These are phyloP conservation scores for Scolopax rusticola DNA, from an alignment of 2,797 vertebrate genomes.

Conservation along the genomic window DNA sequence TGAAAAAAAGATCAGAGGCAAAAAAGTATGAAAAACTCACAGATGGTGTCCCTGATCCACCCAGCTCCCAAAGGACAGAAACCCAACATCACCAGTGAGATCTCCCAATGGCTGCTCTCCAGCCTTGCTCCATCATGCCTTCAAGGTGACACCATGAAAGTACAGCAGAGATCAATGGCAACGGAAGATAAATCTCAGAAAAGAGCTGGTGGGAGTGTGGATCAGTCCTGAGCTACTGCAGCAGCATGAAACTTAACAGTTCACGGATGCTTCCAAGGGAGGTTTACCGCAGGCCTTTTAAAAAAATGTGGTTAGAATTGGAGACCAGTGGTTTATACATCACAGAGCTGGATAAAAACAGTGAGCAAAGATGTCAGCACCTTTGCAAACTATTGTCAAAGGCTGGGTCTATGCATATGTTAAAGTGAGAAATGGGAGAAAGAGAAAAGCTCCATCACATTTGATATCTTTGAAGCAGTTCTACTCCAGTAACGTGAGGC, in stretches of 20 bases:
- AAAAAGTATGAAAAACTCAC: not conserved
- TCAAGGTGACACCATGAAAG: not conserved
- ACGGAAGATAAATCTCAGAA: not conserved
- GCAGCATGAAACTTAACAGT: not conserved
- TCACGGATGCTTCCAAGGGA: not conserved
- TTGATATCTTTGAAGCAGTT: not conserved
- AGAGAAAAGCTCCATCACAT: not conserved
- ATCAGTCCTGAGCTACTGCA: not conserved
- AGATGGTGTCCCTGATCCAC: not conserved
- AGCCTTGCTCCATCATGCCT: not conserved
- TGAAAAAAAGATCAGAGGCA: not conserved
- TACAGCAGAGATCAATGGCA: not conserved
- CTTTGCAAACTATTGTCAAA: not conserved
- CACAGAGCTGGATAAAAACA: not conserved
- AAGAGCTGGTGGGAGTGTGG: not conserved
- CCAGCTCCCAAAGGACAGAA: not conserved
- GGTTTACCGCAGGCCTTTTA: not conserved
- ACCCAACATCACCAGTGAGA: rapidly evolving
- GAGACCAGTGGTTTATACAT: not conserved
- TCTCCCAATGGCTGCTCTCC: rapidly evolving
- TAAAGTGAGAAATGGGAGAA: not conserved
- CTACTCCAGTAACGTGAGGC: not conserved
- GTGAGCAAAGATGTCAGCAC: not conserved
- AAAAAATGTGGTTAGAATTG: not conserved
- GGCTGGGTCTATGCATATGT: not conserved